These are phyloP conservation scores for Romanogobio albipinnatus DNA, from an alignment of 2,113 vertebrate genomes.

Conservation along the genomic window DNA sequence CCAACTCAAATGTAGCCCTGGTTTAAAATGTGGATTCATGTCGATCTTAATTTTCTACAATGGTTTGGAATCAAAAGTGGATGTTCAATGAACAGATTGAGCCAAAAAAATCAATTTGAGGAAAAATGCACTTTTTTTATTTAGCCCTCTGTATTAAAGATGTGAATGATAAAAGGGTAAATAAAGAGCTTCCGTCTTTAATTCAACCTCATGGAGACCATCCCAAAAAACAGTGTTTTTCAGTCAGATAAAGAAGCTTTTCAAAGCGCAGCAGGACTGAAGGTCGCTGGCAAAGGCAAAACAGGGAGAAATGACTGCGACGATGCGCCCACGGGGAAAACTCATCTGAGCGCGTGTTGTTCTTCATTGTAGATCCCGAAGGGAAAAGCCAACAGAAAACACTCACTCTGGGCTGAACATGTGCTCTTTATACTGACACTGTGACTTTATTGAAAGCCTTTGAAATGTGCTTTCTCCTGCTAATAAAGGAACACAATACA, in stretches of 20 bases:
- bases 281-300: constrained; percentile 38
- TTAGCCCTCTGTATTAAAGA: background rate
- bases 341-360: constrained; percentile 36
- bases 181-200: background rate
- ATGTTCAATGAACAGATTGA: background rate
- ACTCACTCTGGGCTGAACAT: constrained; percentile 24
- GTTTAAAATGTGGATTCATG: background rate
- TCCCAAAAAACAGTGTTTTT: background rate
- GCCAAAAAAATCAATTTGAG: background rate
- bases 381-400: constrained; percentile 27
- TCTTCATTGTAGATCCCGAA: constrained; percentile 32
- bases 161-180: background rate
- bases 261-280: constrained; percentile 36
- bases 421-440: constrained; percentile 7
- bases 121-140: background rate
- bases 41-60: background rate
- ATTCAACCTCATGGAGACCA: background rate
- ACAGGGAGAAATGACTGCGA: constrained; percentile 24
- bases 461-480: background rate
- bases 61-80: background rate
- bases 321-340: constrained; percentile 32
- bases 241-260: constrained; percentile 15
- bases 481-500: constrained; percentile 16
- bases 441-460: constrained; percentile 2
- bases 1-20: too few species aligned